Evolutionary conservation across 2,888 invertebrate genomes (phyloP).

Genomic region (Leucania comma): DNA sequence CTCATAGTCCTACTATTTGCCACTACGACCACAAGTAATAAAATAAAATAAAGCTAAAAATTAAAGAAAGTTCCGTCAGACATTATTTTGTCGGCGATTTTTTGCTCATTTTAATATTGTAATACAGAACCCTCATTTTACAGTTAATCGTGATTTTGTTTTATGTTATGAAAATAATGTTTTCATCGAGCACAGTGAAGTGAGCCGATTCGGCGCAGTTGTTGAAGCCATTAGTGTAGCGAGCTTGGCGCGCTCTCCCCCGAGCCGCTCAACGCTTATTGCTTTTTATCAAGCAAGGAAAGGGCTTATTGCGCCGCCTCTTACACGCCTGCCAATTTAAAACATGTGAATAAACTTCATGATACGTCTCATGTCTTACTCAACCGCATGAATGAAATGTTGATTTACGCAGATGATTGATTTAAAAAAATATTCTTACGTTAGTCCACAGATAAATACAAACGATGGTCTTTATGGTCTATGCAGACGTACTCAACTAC

Average conservation of each 20-base stretch:
- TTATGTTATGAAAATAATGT: slow-evolving; percentile 1
- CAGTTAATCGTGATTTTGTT: slow-evolving; percentile 8
- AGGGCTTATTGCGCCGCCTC: slow-evolving; percentile 27
- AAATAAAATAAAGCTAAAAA: too few species aligned
- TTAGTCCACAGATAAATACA: neutral
- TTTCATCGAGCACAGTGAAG: slow-evolving; percentile 3
- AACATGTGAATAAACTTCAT: slow-evolving; percentile 27
- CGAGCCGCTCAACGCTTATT: slow-evolving; percentile 42
- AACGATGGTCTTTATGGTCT: too few species aligned
- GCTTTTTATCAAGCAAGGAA: slow-evolving; percentile 55
- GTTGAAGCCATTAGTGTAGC: slow-evolving; percentile 40
- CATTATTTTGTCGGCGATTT: too few species aligned
- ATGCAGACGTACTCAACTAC: too few species aligned
- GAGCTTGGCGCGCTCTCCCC: slow-evolving; percentile 26
- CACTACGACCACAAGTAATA: too few species aligned
- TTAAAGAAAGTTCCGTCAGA: too few species aligned
- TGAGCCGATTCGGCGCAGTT: slow-evolving; percentile 20
- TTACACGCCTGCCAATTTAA: slow-evolving; percentile 27
- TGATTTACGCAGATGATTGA: slow-evolving; percentile 16
- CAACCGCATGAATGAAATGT: slow-evolving; percentile 11
- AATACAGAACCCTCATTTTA: neutral
- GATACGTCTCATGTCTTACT: slow-evolving; percentile 6
- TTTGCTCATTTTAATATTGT: too few species aligned
- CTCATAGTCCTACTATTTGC: neutral
- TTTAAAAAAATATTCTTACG: slow-evolving; percentile 20